Evolutionary conservation across 53 echinoderm and acorn worm genomes (phyloP).

Genomic region (Paracentrotus lividus): DNA sequence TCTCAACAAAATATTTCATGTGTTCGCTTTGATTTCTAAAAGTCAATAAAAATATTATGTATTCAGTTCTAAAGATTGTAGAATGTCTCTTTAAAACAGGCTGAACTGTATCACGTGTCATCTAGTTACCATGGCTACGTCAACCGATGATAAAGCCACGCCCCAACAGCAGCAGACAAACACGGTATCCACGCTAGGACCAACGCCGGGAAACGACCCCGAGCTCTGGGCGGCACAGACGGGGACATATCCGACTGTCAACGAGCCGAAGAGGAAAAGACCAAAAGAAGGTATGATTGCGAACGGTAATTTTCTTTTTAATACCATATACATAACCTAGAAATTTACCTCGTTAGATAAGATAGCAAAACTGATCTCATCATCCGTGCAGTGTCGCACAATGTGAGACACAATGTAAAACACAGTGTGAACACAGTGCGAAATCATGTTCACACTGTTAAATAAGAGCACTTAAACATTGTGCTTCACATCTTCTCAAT

Average conservation of each 20-base stretch:
- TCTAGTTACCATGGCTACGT: slow-evolving; percentile 36
- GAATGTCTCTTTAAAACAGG: neutral
- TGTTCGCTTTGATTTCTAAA: neutral
- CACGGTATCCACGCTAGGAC: neutral
- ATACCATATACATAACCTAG: too few species aligned
- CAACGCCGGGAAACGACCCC: slow-evolving; percentile 58
- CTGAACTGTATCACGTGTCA: neutral
- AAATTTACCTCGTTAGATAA: too few species aligned
- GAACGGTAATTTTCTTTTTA: too few species aligned
- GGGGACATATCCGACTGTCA: slow-evolving; percentile 20
- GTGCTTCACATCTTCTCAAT: too few species aligned
- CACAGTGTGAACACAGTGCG: too few species aligned
- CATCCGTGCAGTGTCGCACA: too few species aligned
- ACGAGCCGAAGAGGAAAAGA: slow-evolving; percentile 60
- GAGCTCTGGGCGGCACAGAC: slow-evolving; percentile 67
- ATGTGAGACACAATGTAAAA: too few species aligned
- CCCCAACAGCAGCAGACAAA: neutral
- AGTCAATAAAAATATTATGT: neutral
- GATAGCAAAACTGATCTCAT: too few species aligned
- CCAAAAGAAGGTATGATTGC: slow-evolving; percentile 66
- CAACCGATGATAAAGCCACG: slow-evolving; percentile 2
- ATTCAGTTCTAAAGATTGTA: neutral
- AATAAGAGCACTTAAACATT: too few species aligned
- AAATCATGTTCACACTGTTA: too few species aligned
- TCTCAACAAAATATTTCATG: neutral